phyloP scores from a whole-genome alignment of 2,113 vertebrate genomes.

The Crotalus helleri region DNA sequence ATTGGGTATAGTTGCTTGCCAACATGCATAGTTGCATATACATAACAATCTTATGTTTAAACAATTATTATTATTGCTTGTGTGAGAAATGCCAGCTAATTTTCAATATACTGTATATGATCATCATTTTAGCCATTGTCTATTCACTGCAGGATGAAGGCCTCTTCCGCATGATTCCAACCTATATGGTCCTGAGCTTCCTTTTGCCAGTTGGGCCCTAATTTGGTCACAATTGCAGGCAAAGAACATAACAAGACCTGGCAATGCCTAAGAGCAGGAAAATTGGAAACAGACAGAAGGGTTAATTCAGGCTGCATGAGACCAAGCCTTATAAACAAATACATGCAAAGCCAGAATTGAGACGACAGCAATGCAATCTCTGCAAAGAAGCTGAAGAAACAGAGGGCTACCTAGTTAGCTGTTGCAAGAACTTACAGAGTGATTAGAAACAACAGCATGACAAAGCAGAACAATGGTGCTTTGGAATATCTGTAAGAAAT shows the following conservation, averaged over 20 bases:
- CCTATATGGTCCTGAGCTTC: no score
- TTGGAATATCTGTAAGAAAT: no score
- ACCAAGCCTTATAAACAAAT: background rate
- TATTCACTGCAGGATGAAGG: no score
- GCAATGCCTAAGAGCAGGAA: background rate
- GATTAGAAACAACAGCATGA: no score
- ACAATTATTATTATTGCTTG: background rate
- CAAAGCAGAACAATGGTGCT: no score
- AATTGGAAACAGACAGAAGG: background rate
- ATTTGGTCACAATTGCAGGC: background rate
- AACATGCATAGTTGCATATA: background rate
- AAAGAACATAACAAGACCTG: background rate
- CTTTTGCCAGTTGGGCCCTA: background rate
- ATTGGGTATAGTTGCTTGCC: background rate
- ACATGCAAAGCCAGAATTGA: background rate
- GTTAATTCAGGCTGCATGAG: background rate
- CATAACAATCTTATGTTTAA: background rate
- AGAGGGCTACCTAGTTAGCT: background rate
- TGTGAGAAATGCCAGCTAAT: background rate
- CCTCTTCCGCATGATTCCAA: no score
- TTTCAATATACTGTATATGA: background rate
- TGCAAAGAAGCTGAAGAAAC: background rate
- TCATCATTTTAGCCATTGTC: no score
- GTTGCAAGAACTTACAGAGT: background rate
- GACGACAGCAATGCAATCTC: background rate